Base-by-base conservation (phyloP, 2,113 vertebrate species). In the Ciconia maguari region DNA sequence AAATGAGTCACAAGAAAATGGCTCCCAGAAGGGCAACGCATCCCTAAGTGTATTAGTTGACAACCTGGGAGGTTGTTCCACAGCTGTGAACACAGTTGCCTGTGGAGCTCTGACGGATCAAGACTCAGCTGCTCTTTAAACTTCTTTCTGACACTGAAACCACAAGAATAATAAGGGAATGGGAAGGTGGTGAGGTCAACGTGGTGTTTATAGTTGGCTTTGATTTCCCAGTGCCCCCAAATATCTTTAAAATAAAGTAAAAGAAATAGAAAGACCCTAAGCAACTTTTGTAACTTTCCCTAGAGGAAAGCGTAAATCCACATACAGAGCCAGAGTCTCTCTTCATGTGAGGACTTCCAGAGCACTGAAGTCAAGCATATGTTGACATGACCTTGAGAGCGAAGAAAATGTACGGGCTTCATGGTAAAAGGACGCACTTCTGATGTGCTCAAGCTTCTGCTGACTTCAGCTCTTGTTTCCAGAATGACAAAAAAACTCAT, bases 401-500 rank as follows among this genome's bases (percentile, higher is more conserved):
- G 4, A 52, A 79, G n/a, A 55, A 94, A 64, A 76, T 11, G 8
- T 9, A 5, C 21, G 30, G 34, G 15, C 16, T 81, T 93, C 26
- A 5, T 91, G 36, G 54, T 71, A 66, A 62, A 72, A 30, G 19
- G 51, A 25, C 55, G 25, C 22, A 13, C 8, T n/a, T 88, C 16
- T 70, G 42, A 51, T n/a, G 18, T 44, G 57, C 44, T 83, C 34
- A 58, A 18, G 30, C 57, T 76, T 88, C 61, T n/a, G 11, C 66
- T 71, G 70, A 79, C 57, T 89, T 93, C 66, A 93, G 58, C 36
- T 66, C 30, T 80, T 80, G 36, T 64, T 84, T 83, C 51, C 81
- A 7, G 27, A 64, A 7, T 2, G 8, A 34, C 42, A 25, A 42
- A 65, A 69, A 57, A 3, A 0, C 22, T 68, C 1, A 5, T n/a